phyloP scores from a whole-genome alignment of 2,113 vertebrate genomes.

The Campylomormyrus numenius region DNA sequence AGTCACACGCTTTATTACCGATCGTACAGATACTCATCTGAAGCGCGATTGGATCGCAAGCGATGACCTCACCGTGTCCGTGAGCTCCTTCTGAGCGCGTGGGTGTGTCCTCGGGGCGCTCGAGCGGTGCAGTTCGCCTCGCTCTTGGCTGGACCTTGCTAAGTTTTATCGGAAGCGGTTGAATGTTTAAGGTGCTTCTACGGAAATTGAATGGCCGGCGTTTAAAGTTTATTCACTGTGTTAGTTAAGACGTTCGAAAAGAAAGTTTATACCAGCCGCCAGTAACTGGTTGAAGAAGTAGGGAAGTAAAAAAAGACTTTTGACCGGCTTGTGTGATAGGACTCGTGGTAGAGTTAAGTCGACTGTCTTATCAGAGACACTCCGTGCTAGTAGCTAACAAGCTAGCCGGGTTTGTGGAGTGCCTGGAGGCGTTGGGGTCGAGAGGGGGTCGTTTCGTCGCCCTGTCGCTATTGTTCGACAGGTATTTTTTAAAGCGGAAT shows the following conservation, averaged over 20 bases:
- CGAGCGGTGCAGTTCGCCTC: neutral
- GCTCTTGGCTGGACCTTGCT: neutral
- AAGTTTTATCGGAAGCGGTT: neutral
- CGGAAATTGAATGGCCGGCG: neutral
- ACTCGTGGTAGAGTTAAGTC: neutral
- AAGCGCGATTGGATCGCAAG: slow-evolving; percentile 13
- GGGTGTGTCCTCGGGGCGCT: slow-evolving; percentile 27
- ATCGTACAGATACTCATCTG: neutral
- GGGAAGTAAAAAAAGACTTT: neutral
- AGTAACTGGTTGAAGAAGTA: neutral
- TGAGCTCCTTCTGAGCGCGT: neutral
- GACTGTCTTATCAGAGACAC: neutral
- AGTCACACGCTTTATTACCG: neutral
- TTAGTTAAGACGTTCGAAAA: neutral
- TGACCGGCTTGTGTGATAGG: slow-evolving; percentile 38
- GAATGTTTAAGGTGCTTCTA: neutral
- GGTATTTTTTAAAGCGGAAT: neutral
- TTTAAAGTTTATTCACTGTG: neutral
- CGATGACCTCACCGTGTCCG: slow-evolving; percentile 9
- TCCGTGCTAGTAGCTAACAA: neutral
- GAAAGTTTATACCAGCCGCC: neutral
- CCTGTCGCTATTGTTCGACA: neutral
- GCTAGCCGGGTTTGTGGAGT: neutral
- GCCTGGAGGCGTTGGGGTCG: neutral
- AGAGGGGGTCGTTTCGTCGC: neutral